Evolutionary conservation across 2,888 invertebrate genomes (phyloP).

Genomic region (Penaeus monodon): DNA sequence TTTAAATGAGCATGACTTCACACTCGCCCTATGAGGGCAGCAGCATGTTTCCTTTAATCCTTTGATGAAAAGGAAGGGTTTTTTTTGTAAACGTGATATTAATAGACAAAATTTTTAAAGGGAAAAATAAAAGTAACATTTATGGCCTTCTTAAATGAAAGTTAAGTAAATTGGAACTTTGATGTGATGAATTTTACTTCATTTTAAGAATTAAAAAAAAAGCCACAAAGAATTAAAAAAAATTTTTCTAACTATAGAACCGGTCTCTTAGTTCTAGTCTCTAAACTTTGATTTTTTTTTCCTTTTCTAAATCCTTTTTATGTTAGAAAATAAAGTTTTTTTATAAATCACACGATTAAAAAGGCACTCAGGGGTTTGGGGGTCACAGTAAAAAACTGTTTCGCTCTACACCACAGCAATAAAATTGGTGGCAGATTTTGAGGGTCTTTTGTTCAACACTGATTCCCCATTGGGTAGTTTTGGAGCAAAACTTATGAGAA

Average conservation of each 20-base stretch:
- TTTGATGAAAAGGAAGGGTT: constrained; percentile 67
- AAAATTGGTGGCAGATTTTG: constrained; percentile 83
- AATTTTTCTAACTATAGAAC: neutral
- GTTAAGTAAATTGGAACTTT: neutral
- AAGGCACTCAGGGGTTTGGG: constrained; percentile 87
- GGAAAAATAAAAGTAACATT: too few relatives aligned
- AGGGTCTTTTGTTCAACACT: constrained; percentile 89
- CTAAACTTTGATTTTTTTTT: too few relatives aligned
- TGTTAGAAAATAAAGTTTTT: too few relatives aligned
- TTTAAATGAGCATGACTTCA: constrained; percentile 78
- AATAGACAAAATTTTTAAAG: too few relatives aligned
- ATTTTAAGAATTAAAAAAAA: too few relatives aligned
- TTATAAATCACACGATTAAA: constrained; percentile 77
- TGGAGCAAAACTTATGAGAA: neutral
- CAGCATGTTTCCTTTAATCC: constrained; percentile 80
- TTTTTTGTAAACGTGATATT: neutral
- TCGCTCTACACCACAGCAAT: constrained; percentile 91
- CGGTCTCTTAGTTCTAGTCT: too few relatives aligned
- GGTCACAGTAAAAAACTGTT: constrained; percentile 86
- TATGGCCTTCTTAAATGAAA: neutral
- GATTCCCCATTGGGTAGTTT: constrained; percentile 89
- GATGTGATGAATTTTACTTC: neutral
- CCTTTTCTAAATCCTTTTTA: too few relatives aligned
- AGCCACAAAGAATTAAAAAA: too few relatives aligned
- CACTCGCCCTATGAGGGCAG: constrained; percentile 85